These are phyloP conservation scores for Neodontobutis hainanensis DNA, from an alignment of 2,113 vertebrate genomes.

Conservation along the genomic window DNA sequence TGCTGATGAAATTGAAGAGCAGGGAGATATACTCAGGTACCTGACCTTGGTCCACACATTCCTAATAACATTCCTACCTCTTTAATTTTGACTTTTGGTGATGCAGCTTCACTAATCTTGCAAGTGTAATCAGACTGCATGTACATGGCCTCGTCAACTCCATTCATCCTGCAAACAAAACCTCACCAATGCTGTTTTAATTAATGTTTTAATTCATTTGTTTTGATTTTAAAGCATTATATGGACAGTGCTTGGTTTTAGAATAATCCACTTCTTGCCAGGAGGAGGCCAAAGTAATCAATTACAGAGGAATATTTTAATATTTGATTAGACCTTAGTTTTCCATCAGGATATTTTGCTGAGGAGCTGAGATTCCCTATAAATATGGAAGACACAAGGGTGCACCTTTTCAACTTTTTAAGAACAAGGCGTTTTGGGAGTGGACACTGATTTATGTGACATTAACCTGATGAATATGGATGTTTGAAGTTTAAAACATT, in stretches of 20 bases:
- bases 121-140: conserved; percentile 48
- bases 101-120: conserved; percentile 31
- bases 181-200: conserved; percentile 13
- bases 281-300: conserved; percentile 6
- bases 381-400: conserved; percentile 53
- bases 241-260: background rate
- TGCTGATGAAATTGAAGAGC: conserved; percentile 80
- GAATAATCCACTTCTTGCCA: conserved; percentile 1
- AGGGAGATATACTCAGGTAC: conserved; percentile 80
- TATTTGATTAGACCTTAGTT: conserved; percentile 9
- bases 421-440: conserved; percentile 53
- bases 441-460: conserved; percentile 58
- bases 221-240: too few relatives aligned
- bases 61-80: conserved; percentile 36
- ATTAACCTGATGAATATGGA: conserved; percentile 63
- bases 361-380: conserved; percentile 11
- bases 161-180: conserved; percentile 60
- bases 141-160: conserved; percentile 35
- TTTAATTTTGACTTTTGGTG: conserved; percentile 21
- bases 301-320: background rate
- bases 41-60: conserved; percentile 40
- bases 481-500: conserved; percentile 29
- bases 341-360: conserved; percentile 16
- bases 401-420: conserved; percentile 26
- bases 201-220: too few relatives aligned